Percentiles rank a stretch among this genome's conserved stretches.
Conservation (phyloP, 2,888 invertebrate species). For the Orthosia gothica region DNA sequence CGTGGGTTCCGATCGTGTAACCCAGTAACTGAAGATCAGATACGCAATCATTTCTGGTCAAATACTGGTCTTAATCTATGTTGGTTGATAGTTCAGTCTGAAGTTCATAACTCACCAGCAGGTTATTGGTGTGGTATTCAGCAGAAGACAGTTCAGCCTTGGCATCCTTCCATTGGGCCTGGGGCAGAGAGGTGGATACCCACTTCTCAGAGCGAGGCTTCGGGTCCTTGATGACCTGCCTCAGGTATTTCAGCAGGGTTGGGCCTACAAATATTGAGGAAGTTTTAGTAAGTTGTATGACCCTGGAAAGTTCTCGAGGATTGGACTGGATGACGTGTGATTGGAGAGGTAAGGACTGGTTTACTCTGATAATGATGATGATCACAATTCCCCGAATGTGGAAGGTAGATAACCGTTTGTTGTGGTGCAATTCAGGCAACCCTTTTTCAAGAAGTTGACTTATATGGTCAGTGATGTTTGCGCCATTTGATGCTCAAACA, state of each 20-base stretch:
- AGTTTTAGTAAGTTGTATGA: background rate
- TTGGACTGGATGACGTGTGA: too few species aligned
- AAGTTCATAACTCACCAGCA: slow-evolving; percentile 91
- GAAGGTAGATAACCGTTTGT: too few species aligned
- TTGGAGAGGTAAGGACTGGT: too few species aligned
- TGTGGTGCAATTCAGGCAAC: too few species aligned
- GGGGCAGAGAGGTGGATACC: slow-evolving; percentile 96
- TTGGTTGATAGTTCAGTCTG: too few species aligned
- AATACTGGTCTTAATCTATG: too few species aligned
- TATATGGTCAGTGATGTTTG: background rate
- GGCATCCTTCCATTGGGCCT: slow-evolving; percentile 93
- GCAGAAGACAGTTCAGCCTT: slow-evolving; percentile 94
- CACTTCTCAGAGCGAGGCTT: slow-evolving; percentile 94
- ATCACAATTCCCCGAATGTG: too few species aligned
- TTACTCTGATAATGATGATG: background rate
- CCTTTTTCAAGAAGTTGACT: too few species aligned
- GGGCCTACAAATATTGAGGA: slow-evolving; percentile 87
- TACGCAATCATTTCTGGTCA: too few species aligned
- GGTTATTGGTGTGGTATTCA: slow-evolving; percentile 97
- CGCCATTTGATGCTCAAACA: background rate
- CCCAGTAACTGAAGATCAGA: too few species aligned
- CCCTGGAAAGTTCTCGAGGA: background rate
- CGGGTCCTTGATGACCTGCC: slow-evolving; percentile 92
- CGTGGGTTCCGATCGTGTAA: too few species aligned
- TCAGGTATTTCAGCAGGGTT: slow-evolving; percentile 92